Evolutionary conservation across 2,888 invertebrate species (phyloP), one percentile per base, ranked within the genome.

Genomic region (Drosophila siamana): DNA sequence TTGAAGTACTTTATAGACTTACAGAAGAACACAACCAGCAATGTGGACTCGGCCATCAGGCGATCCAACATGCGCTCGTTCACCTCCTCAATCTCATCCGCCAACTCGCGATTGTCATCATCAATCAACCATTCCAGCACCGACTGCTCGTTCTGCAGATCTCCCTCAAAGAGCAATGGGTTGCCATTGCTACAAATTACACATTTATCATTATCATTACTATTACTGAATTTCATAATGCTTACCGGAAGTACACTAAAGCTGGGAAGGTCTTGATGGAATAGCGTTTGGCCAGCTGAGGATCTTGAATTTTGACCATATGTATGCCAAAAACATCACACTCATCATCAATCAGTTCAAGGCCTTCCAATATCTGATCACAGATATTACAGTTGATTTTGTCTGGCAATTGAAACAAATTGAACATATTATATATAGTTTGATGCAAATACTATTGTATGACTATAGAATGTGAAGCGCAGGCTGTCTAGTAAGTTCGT

Each of bases 261-360:
- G 98, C 98, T 1, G 98, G 98, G 92, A 97, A 98, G 55, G 98
- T 98, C 92, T 98, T 98, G 69, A 98, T 98, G 68, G 97, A 97
- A 93, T 98, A 98, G 82, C 97, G 94, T 91, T 98, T 98, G 5
- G 98, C 98, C 66, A 98, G 92, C 89, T 97, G 97, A 0, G 97
- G 96, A 93, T 98, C 98, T 92, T 97, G 96, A 86, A 98, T 98
- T 91, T 97, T 96, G 0, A 98, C 98, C 95, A 98, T 95, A 84
- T 98, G 97, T 83, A 98, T 98, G 50, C 98, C 98, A 90, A 96
- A 98, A 0, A 97, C 96, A 90, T 97, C 97, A 88, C 97, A 97
- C 92, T 98, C 97, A 88, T 98, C 97, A 89, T 98, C 98, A 77
- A 98, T 96, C 77, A 96, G 94, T 90, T 98, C 98, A 65, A 98